phyloP scores from a whole-genome alignment of 2,797 vertebrate species.

The Rhabdomys pumilio region DNA sequence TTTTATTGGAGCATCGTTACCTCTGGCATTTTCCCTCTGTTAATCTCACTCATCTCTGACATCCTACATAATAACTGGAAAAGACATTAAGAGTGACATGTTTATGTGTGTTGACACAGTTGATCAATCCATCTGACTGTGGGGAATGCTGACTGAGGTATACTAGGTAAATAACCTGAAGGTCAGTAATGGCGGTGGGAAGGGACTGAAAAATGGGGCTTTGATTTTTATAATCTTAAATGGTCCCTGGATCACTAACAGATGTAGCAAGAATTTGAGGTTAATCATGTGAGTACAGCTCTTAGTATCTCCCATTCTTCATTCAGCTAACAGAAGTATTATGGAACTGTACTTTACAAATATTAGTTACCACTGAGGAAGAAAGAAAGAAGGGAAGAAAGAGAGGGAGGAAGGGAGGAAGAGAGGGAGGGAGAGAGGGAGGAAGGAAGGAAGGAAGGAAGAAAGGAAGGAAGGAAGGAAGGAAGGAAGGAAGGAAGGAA shows the following conservation, averaged over 20 bases:
- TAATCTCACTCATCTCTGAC: conserved; percentile 76
- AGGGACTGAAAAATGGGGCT: conserved; percentile 48
- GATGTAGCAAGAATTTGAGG: conserved; percentile 69
- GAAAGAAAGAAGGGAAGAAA: not conserved
- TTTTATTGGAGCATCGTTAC: conserved; percentile 73
- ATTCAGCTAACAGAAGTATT: conserved; percentile 48
- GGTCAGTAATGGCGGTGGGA: conserved; percentile 64
- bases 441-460: not conserved
- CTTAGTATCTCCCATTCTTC: conserved; percentile 49
- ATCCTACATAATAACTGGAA: conserved; percentile 78
- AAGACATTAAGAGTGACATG: conserved; percentile 74
- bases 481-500: accelerated
- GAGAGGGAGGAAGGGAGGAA: accelerated
- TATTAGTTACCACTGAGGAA: conserved; percentile 8
- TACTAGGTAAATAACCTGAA: conserved; percentile 72
- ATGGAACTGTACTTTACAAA: conserved; percentile 63
- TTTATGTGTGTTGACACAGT: conserved; percentile 77
- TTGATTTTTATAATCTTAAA: conserved; percentile 75
- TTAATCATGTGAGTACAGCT: conserved; percentile 45
- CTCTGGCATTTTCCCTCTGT: conserved; percentile 76
- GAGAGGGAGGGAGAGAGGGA: not conserved
- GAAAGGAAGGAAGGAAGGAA: not conserved
- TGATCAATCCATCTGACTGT: conserved; percentile 73
- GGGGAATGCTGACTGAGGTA: conserved; percentile 69
- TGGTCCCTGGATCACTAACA: conserved; percentile 60